Conservation (phyloP, 2,888 invertebrate species). For the Eilema griseolum region DNA sequence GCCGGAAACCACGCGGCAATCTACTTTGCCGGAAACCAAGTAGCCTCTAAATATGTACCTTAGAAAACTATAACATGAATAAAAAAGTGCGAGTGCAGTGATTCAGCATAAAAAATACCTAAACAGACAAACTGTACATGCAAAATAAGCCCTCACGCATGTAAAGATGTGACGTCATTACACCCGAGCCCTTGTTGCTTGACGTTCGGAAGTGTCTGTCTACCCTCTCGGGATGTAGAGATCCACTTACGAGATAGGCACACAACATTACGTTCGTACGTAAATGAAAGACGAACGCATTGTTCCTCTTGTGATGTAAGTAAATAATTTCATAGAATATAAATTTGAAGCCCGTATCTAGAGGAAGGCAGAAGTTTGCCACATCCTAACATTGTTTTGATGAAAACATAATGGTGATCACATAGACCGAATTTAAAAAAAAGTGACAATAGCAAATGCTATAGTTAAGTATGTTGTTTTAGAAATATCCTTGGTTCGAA, state of each 20-base stretch:
- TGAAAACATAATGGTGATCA: background rate
- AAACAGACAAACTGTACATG: constrained; percentile 16
- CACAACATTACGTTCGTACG: constrained; percentile 31
- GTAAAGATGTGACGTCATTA: constrained; percentile 48
- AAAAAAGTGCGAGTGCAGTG: background rate
- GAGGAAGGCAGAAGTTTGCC: background rate
- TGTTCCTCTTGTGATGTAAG: constrained; percentile 12
- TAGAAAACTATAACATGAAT: too few species aligned
- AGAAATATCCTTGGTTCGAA: too few species aligned
- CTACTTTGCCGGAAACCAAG: too few species aligned
- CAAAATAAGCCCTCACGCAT: constrained; percentile 28
- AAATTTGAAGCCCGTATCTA: background rate
- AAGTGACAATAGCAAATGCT: background rate
- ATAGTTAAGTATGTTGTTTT: background rate
- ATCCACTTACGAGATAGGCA: constrained; percentile 41
- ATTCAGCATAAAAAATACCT: constrained; percentile 10
- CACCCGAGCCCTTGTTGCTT: constrained; percentile 34
- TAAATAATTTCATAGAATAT: constrained; percentile 9
- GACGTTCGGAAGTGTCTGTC: constrained; percentile 47
- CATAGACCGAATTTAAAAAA: background rate
- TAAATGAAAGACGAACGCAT: constrained; percentile 34
- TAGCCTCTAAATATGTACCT: background rate
- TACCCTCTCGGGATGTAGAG: constrained; percentile 32
- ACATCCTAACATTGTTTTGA: background rate
- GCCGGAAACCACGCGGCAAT: too few species aligned